phyloP scores from a whole-genome alignment of 2,113 vertebrate genomes.

The Prietella phreatophila region DNA sequence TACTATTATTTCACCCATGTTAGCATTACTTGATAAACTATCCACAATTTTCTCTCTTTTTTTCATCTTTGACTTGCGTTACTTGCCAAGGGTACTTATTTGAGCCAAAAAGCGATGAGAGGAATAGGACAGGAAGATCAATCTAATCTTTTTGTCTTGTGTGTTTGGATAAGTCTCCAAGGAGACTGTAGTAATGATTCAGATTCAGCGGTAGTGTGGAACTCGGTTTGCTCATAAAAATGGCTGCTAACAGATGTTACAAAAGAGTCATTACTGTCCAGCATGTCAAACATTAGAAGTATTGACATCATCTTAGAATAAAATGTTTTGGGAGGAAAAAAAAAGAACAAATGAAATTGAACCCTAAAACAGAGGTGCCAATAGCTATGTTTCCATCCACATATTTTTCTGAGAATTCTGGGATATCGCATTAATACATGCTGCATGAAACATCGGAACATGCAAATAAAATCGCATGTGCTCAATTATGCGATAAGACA shows the following conservation, averaged over 20 bases:
- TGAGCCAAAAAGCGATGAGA: not conserved
- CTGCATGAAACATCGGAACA: too few relatives aligned
- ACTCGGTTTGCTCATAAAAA: not conserved
- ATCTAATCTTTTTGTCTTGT: not conserved
- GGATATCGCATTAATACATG: too few relatives aligned
- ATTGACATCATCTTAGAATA: not conserved
- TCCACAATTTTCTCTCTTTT: not conserved
- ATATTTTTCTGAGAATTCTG: too few relatives aligned
- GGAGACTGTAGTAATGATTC: constrained; percentile 3
- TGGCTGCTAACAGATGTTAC: not conserved
- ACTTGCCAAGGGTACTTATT: not conserved
- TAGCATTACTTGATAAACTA: not conserved
- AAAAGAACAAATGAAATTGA: not conserved
- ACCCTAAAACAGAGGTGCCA: not conserved
- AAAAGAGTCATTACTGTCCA: not conserved
- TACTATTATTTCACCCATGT: not conserved
- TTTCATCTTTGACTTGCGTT: not conserved
- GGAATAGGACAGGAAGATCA: not conserved
- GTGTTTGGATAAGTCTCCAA: constrained; percentile 37
- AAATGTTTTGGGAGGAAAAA: not conserved
- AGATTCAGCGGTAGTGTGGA: not conserved
- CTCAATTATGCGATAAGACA: too few relatives aligned
- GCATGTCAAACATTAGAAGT: not conserved
- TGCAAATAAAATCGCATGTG: too few relatives aligned
- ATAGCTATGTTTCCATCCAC: too few relatives aligned